Conservation (phyloP, 2,113 vertebrate genomes). For the Lipotes vexillifer region DNA sequence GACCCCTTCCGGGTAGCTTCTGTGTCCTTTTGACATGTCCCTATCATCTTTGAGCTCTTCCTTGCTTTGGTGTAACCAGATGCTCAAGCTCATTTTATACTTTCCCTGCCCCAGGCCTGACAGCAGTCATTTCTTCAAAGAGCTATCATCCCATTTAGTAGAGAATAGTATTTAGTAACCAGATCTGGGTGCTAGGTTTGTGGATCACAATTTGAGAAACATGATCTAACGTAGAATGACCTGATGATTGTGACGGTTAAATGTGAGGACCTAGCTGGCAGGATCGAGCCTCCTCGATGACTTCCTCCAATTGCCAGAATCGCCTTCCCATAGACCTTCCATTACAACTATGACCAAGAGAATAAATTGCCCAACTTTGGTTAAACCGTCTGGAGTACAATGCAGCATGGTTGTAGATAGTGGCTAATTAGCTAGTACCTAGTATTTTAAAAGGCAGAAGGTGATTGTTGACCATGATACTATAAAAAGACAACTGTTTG, state of each 20-base stretch:
- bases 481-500: background rate
- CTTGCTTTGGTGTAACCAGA: background rate
- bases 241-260: background rate
- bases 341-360: background rate
- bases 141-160: background rate
- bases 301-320: background rate
- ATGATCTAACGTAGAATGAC: background rate
- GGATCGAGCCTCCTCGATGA: background rate
- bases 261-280: background rate
- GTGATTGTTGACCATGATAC: background rate
- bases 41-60: background rate
- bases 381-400: background rate
- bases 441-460: background rate
- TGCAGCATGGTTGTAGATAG: background rate
- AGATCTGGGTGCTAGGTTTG: background rate
- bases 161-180: background rate
- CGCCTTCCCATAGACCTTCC: background rate
- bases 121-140: background rate
- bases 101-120: background rate
- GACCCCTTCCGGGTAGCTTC: background rate
- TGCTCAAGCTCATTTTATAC: background rate
- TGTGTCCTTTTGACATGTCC: background rate
- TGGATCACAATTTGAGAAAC: background rate
- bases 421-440: background rate
- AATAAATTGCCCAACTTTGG: background rate